Base-by-base conservation (phyloP, 2,797 vertebrate genomes). In the Hemibagrus guttatus region DNA sequence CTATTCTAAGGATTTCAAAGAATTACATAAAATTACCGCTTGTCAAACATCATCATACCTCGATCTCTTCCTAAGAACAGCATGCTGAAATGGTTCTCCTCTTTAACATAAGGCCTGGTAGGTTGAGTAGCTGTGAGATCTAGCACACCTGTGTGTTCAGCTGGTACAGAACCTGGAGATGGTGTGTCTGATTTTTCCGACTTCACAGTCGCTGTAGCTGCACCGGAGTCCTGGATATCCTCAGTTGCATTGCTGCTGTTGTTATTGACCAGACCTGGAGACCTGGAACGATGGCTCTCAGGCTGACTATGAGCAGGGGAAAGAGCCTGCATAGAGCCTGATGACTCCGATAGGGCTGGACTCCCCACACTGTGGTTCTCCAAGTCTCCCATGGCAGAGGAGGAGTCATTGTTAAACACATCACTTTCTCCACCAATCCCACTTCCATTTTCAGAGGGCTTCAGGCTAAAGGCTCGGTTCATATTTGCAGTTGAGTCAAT, bases 21-120 rank as follows among this genome's bases (percentile, higher is more conserved):
- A 54, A 26, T 54, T 28, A 49, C 16, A 49, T 28, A 84, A 85
- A 72, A 54, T 54, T 5, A 35, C 2, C 23, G 23, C 11, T 35
- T 76, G 28, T 82, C 52, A 28, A 28, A 71, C 28, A 64, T 8
- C 26, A 59, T 68, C 76, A 95, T 96, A 98, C 98, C 98, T 95
- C 97, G 96, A 92, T 99, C 98, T 96, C 97, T 96, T 93, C 94
- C 98, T 92, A 98, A 96, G 96, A 99, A 98, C 95, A 99, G 96
- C 96, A 99, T 97, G 95, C 96, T 97, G 95, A 98, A 98, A 94
- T 97, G 97, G 94, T 95, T 96, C 93, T 99, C 98, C 92, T 99
- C 98, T 96, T 99, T 98, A 95, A 97, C 94, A 95, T 96, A 93
- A 28, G 96, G 95, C 92, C 98, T 97, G 92, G 95, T 93, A 0